A percentile compares a stretch with the other conserved stretches of the same genome.
Evolutionary conservation across 2,113 vertebrate genomes (phyloP).

Genomic region (Hassar affinis): DNA sequence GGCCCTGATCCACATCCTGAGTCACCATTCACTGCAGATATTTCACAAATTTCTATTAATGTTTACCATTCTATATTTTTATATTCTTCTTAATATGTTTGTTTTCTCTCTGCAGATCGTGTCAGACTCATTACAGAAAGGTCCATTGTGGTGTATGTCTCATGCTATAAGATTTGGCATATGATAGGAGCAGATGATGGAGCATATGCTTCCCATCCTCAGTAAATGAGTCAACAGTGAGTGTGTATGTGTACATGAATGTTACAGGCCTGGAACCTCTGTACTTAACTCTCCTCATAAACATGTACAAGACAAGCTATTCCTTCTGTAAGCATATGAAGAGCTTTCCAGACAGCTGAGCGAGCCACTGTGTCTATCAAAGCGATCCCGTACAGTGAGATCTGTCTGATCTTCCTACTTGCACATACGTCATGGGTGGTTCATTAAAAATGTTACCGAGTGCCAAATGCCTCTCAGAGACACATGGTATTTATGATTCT

Average conservation of each 20-base stretch:
- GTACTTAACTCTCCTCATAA: background rate
- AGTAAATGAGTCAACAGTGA: constrained; percentile 14
- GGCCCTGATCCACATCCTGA: background rate
- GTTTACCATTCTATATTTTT: background rate
- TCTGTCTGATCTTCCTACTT: constrained; percentile 18
- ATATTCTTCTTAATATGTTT: background rate
- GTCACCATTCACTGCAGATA: background rate
- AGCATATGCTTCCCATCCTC: constrained; percentile 55
- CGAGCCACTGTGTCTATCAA: constrained; percentile 1
- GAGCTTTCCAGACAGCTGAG: constrained; percentile 13
- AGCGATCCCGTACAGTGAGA: background rate
- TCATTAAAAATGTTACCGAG: constrained; percentile 51
- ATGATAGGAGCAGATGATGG: constrained; percentile 63
- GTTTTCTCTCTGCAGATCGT: constrained; percentile 10
- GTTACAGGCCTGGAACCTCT: background rate
- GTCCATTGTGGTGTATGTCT: constrained; percentile 14
- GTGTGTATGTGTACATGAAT: constrained; percentile 10
- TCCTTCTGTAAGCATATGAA: constrained; percentile 16
- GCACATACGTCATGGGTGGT: constrained; percentile 42
- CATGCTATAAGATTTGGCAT: constrained; percentile 53
- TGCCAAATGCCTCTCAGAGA: constrained; percentile 24
- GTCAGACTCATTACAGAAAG: background rate
- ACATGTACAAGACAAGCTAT: background rate
- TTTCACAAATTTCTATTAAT: background rate
- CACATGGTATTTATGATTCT: constrained; percentile 37